Evolutionary conservation across 2,797 vertebrate species (phyloP).

Genomic region (Fratercula arctica): DNA sequence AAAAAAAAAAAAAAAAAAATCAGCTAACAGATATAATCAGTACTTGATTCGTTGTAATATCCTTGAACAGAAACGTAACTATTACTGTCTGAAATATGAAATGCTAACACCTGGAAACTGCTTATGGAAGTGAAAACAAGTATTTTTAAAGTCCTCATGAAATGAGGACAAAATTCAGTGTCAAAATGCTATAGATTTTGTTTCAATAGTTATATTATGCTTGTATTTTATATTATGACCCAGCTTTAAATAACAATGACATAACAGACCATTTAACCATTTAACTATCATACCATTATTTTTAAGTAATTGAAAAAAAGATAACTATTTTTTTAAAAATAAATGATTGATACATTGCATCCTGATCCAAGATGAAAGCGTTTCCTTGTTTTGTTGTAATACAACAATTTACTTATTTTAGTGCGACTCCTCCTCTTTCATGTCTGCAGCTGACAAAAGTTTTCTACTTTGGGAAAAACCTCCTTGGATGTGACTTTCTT

Average conservation of each 20-base stretch:
- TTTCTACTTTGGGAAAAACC: background rate
- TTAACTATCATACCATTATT: background rate
- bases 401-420: background rate
- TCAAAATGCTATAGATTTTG: background rate
- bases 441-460: background rate
- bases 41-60: background rate
- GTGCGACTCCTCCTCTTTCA: background rate
- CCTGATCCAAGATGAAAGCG: background rate
- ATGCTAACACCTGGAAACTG: background rate
- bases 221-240: background rate
- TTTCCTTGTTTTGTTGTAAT: background rate
- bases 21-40: background rate
- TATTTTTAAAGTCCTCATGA: background rate
- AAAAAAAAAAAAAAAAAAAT: background rate
- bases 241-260: background rate
- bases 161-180: background rate
- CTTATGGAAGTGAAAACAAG: background rate
- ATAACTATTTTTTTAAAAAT: background rate
- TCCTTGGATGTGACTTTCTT: background rate
- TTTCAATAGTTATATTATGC: background rate
- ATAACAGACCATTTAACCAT: background rate
- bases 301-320: background rate
- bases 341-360: background rate
- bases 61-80: background rate
- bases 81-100: background rate